These are phyloP conservation scores for Eueremaeus valkanovi DNA, from an alignment of 2,888 invertebrate species.

Conservation along the genomic window DNA sequence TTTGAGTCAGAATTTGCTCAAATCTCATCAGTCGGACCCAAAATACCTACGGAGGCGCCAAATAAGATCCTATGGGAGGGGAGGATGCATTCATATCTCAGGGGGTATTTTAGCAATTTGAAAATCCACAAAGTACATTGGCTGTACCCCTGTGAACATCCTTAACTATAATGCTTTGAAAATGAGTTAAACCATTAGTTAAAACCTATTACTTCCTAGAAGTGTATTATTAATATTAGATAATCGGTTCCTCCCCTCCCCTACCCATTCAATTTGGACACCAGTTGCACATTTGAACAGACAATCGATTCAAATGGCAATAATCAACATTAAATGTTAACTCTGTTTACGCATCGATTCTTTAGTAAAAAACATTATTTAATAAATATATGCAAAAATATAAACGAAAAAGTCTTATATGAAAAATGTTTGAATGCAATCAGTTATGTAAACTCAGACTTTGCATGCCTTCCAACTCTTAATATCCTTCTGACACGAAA, in stretches of 20 bases:
- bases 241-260: not conserved
- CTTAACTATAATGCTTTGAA: not conserved
- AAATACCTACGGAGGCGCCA: too few species aligned
- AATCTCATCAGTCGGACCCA: too few species aligned
- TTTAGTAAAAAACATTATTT: conserved; percentile 33
- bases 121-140: too few species aligned
- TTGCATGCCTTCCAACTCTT: conserved; percentile 16
- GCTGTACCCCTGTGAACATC: too few species aligned
- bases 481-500: conserved; percentile 23
- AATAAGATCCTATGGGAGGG: too few species aligned
- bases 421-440: not conserved
- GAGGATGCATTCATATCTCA: too few species aligned
- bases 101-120: too few species aligned
- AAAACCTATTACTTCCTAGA: not conserved
- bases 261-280: too few species aligned
- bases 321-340: conserved; percentile 20
- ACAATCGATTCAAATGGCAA: not conserved
- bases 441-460: conserved; percentile 14
- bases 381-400: not conserved
- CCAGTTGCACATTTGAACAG: conserved; percentile 11
- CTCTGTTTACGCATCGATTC: conserved; percentile 34
- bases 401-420: not conserved
- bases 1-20: too few species aligned
- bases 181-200: not conserved
- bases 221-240: conserved; percentile 18